These are phyloP conservation scores for Psittacara wagleri DNA, from an alignment of 2,113 vertebrate genomes.

Conservation along the genomic window DNA sequence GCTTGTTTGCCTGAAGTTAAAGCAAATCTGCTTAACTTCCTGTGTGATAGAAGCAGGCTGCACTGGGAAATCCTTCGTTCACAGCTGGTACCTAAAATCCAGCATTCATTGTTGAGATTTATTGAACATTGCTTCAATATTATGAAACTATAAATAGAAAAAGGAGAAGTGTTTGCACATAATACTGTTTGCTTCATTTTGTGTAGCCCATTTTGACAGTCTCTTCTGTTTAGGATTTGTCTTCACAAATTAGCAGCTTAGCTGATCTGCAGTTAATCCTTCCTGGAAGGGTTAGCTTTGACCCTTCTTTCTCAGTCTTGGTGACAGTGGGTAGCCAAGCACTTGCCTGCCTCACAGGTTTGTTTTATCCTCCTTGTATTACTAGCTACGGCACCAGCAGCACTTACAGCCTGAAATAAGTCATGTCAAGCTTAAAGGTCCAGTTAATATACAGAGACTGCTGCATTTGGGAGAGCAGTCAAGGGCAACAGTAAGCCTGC, in stretches of 20 bases:
- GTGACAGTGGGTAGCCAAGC: background rate
- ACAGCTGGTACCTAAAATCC: background rate
- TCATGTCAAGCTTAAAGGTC: background rate
- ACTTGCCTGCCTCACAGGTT: background rate
- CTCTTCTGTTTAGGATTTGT: background rate
- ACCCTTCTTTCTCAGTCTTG: background rate
- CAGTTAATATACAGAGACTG: background rate
- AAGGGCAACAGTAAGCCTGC: background rate
- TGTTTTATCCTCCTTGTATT: background rate
- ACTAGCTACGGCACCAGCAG: background rate
- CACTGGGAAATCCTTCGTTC: background rate
- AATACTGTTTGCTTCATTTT: background rate
- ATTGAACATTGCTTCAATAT: background rate
- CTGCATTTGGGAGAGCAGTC: background rate
- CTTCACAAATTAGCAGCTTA: background rate
- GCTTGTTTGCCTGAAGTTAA: background rate
- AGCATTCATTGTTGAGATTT: background rate
- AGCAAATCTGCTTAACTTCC: background rate
- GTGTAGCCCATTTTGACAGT: background rate
- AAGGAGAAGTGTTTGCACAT: background rate
- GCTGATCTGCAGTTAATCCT: background rate
- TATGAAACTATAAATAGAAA: background rate
- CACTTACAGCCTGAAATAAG: background rate
- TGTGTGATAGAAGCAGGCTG: background rate
- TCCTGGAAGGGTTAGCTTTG: background rate